A percentile compares a stretch with the other conserved stretches of the same genome.
Conservation (phyloP, 2,113 vertebrate genomes). For the Neotoma lepida region DNA sequence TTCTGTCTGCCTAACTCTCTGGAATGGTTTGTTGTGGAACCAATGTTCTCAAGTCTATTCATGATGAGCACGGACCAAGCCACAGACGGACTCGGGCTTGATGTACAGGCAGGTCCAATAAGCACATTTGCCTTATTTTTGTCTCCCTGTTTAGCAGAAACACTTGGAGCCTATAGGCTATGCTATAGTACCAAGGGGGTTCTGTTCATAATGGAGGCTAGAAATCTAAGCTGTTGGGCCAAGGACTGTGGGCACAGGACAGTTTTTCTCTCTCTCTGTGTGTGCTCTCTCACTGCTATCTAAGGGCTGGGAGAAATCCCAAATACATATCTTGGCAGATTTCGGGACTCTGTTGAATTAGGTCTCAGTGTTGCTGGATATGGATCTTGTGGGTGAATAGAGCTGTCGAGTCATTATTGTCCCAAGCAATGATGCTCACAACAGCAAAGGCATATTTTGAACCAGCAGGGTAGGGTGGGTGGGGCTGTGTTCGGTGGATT, state of each 20-base stretch:
- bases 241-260: background rate
- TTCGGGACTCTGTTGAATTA: background rate
- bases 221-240: background rate
- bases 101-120: background rate
- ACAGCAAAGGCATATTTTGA: background rate
- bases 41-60: background rate
- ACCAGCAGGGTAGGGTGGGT: background rate
- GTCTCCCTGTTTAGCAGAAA: background rate
- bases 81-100: background rate
- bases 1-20: background rate
- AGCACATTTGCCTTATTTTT: background rate
- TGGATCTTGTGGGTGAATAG: background rate
- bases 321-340: background rate
- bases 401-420: background rate
- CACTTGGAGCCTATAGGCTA: background rate
- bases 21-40: background rate
- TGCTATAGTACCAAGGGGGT: background rate
- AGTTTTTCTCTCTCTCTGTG: fast-evolving
- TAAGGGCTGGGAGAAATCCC: background rate
- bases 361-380: background rate
- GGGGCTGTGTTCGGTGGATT: background rate
- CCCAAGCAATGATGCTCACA: background rate
- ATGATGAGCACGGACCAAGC: background rate
- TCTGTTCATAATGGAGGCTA: background rate
- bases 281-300: background rate